phyloP scores from a whole-genome alignment of 2,113 vertebrate genomes.

The Coreoperca whiteheadi region DNA sequence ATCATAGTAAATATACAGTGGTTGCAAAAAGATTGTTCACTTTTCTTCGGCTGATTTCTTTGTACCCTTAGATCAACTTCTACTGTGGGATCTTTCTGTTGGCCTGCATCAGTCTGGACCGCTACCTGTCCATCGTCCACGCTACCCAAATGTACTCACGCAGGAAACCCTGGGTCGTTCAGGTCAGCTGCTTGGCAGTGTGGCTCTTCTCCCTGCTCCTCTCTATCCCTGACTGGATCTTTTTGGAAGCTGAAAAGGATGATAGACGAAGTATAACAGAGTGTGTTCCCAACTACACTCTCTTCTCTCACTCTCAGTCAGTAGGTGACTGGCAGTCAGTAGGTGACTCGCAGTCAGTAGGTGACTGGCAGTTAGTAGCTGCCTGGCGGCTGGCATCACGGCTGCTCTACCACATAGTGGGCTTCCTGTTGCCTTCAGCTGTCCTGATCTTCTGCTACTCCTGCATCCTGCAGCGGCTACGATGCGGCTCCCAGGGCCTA shows the following conservation, averaged over 20 bases:
- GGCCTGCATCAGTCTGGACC: constrained; percentile 91
- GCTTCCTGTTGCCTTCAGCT: constrained; percentile 87
- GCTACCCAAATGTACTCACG: constrained; percentile 90
- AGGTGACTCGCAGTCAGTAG: fast-evolving
- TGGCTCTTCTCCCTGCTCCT: constrained; percentile 88
- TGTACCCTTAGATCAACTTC: constrained; percentile 86
- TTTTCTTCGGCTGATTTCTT: neutral
- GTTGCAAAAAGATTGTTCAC: neutral
- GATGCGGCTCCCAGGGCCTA: constrained; percentile 77
- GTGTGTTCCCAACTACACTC: constrained; percentile 77
- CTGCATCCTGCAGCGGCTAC: constrained; percentile 84
- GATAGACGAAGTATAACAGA: constrained; percentile 47
- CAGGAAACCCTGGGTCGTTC: constrained; percentile 69
- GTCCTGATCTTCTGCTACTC: constrained; percentile 88
- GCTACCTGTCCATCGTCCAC: constrained; percentile 91
- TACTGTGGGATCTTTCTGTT: constrained; percentile 91
- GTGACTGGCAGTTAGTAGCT: too few relatives aligned
- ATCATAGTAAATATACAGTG: neutral
- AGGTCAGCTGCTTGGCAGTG: constrained; percentile 82
- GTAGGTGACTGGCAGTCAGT: constrained; percentile 17
- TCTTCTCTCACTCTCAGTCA: too few relatives aligned
- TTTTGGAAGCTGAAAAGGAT: constrained; percentile 51
- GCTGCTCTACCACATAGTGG: constrained; percentile 81
- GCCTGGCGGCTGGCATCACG: constrained; percentile 66
- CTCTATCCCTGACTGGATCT: constrained; percentile 87